These are phyloP conservation scores for Pseudorectes ferrugineus DNA, from an alignment of 2,113 vertebrate genomes.

Conservation along the genomic window DNA sequence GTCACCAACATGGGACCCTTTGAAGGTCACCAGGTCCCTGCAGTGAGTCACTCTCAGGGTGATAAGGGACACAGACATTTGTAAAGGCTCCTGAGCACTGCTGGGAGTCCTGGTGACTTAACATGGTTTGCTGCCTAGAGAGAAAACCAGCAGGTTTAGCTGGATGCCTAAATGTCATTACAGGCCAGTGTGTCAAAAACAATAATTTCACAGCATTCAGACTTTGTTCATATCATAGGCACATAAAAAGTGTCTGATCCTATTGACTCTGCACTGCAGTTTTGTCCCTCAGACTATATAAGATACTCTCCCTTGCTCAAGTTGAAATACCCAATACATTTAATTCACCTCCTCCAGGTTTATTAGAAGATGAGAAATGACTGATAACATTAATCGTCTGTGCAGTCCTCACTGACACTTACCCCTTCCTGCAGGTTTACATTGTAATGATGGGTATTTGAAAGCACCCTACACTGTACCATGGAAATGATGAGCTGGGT, in stretches of 20 bases:
- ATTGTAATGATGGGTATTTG: background rate
- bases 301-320: background rate
- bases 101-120: background rate
- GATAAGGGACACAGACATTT: background rate
- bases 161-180: background rate
- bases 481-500: background rate
- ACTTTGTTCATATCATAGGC: background rate
- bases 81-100: background rate
- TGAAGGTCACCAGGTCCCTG: background rate
- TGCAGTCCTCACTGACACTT: background rate
- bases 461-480: background rate
- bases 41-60: background rate
- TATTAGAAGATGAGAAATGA: background rate
- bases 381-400: background rate
- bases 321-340: background rate
- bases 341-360: background rate
- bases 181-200: background rate
- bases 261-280: background rate
- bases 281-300: background rate
- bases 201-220: background rate
- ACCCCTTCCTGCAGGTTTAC: background rate
- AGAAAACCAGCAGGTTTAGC: slow-evolving; percentile 6
- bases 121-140: background rate
- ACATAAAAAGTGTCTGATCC: background rate
- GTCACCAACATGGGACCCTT: background rate